phyloP scores from a whole-genome alignment of 2,113 vertebrate genomes.

The Edolisoma coerulescens region DNA sequence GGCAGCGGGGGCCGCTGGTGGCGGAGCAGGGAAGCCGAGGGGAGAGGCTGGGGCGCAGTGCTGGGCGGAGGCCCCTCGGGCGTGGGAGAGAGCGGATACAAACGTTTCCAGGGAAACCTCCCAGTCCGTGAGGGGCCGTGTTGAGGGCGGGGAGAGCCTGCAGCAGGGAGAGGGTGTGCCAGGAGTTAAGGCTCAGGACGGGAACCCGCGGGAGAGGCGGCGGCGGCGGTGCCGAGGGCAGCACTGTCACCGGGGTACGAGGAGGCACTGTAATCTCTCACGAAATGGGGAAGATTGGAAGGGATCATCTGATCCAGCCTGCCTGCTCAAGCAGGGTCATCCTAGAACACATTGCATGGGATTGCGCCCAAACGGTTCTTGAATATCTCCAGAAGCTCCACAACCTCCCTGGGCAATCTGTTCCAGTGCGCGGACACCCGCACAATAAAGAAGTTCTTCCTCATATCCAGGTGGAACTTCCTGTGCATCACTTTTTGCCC shows the following conservation, averaged over 20 bases:
- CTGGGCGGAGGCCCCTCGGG: background rate
- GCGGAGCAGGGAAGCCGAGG: background rate
- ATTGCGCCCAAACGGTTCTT: background rate
- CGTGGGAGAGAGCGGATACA: too few relatives aligned
- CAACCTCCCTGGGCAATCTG: background rate
- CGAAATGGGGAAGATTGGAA: background rate
- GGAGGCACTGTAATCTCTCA: background rate
- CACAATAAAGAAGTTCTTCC: background rate
- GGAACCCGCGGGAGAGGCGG: too few relatives aligned
- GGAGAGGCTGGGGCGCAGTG: accelerated
- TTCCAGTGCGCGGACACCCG: background rate
- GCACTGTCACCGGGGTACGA: background rate
- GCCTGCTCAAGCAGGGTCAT: background rate
- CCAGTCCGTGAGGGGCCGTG: accelerated
- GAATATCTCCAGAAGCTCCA: background rate
- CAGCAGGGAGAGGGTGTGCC: background rate
- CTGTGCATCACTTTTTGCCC: background rate
- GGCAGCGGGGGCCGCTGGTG: background rate
- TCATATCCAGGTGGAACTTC: background rate
- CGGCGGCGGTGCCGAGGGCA: accelerated
- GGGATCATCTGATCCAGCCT: background rate
- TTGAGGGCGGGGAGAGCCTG: background rate
- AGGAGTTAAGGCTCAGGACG: background rate
- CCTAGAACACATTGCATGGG: background rate
- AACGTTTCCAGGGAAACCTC: background rate